Evolutionary conservation across 2,113 vertebrate genomes (phyloP).

Genomic region (Oncorhynchus gorbuscha): DNA sequence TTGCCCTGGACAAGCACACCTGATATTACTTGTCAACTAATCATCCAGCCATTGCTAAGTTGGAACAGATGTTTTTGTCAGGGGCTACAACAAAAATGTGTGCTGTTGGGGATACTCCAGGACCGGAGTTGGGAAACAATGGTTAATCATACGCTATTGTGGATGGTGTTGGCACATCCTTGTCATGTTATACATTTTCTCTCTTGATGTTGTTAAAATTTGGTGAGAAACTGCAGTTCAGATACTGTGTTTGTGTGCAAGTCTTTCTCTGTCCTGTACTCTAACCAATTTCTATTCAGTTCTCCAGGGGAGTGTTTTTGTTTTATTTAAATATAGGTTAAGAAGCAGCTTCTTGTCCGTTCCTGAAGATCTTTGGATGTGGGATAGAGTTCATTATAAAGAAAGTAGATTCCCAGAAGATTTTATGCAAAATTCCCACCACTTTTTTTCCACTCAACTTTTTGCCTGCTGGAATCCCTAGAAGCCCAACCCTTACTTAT

Average conservation of each 20-base stretch:
- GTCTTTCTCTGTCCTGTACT: constrained; percentile 34
- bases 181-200: not conserved
- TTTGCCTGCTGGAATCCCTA: constrained; percentile 62
- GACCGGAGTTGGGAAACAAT: too few relatives aligned
- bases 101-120: too few relatives aligned
- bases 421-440: constrained; percentile 28
- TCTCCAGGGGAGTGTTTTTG: constrained; percentile 62
- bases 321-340: constrained; percentile 79
- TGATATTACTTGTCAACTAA: too few relatives aligned
- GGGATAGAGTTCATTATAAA: constrained; percentile 67
- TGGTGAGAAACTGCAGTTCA: constrained; percentile 20
- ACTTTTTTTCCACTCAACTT: constrained; percentile 33
- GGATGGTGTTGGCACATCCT: not conserved
- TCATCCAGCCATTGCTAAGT: not conserved
- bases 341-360: constrained; percentile 55
- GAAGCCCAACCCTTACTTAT: constrained; percentile 28
- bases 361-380: constrained; percentile 82
- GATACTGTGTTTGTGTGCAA: constrained; percentile 33
- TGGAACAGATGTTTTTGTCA: not conserved
- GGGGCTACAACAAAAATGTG: too few relatives aligned
- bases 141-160: too few relatives aligned
- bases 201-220: constrained; percentile 15
- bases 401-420: constrained; percentile 79
- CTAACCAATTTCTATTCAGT: constrained; percentile 55
- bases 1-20: too few relatives aligned